Conservation (phyloP, 2,888 invertebrate genomes). For the Amiota minor region DNA sequence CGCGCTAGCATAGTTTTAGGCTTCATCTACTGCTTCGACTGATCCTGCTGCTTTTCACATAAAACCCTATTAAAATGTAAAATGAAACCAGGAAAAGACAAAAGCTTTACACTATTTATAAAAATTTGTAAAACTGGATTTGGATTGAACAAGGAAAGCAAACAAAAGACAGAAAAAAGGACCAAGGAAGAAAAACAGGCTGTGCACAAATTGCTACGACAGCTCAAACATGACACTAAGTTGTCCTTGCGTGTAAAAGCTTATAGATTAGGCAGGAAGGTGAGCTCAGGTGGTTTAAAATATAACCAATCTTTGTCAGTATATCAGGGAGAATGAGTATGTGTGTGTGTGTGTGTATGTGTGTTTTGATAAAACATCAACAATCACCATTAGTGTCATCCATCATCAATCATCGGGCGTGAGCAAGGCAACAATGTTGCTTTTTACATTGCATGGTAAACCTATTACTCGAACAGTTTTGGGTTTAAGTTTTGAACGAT, state of each 20-base stretch:
- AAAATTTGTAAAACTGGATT: conserved; percentile 46
- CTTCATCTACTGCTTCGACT: conserved; percentile 28
- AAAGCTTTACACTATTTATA: conserved; percentile 40
- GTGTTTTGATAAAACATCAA: conserved; percentile 63
- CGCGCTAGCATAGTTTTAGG: conserved; percentile 59
- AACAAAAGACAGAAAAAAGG: background rate
- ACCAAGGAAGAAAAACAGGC: background rate
- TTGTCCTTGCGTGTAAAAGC: background rate
- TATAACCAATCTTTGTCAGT: background rate
- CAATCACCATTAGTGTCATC: conserved; percentile 69
- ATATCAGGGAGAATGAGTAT: background rate
- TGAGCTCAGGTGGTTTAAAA: conserved; percentile 42
- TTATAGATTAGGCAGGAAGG: conserved; percentile 3
- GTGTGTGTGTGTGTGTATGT: conserved; percentile 38
- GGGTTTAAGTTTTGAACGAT: too few relatives aligned
- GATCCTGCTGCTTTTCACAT: conserved; percentile 19
- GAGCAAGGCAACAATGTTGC: too few relatives aligned
- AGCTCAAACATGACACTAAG: conserved; percentile 31
- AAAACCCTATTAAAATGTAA: conserved; percentile 66
- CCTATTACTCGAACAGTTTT: too few relatives aligned
- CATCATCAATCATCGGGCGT: conserved; percentile 64
- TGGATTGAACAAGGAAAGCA: conserved; percentile 17
- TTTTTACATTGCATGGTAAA: too few relatives aligned
- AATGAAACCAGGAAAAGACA: conserved; percentile 52
- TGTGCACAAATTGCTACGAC: conserved; percentile 40